Percentiles rank a stretch among this genome's conserved stretches.
These are phyloP conservation scores for Dicrurus megarhynchus DNA, from an alignment of 2,113 vertebrate genomes.

Conservation along the genomic window DNA sequence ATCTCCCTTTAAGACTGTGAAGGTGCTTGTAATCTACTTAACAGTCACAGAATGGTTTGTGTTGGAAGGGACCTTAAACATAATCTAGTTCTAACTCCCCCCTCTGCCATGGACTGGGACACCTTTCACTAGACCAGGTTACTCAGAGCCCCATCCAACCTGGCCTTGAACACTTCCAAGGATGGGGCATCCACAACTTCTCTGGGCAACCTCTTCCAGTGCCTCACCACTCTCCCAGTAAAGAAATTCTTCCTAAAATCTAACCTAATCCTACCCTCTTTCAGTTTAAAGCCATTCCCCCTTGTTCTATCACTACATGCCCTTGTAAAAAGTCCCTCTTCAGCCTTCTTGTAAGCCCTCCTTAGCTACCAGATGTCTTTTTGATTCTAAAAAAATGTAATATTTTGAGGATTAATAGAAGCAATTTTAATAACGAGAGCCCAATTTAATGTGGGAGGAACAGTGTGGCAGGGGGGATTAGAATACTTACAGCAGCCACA, in stretches of 20 bases:
- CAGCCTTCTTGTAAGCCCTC: not conserved
- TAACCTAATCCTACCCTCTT: not conserved
- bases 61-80: not conserved
- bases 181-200: not conserved
- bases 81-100: not conserved
- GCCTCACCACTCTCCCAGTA: not conserved
- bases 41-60: not conserved
- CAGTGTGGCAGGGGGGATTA: accelerated
- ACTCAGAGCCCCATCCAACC: not conserved
- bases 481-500: constrained; percentile 95
- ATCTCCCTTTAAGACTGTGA: not conserved
- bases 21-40: not conserved
- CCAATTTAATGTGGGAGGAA: not conserved
- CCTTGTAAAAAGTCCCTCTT: not conserved
- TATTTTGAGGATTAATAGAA: not conserved
- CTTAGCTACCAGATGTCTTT: not conserved
- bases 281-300: not conserved
- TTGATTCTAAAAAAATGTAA: not conserved
- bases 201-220: not conserved
- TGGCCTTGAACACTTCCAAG: not conserved
- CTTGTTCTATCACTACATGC: not conserved
- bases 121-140: not conserved
- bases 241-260: not conserved
- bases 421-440: not conserved
- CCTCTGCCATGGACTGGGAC: not conserved